Evolutionary conservation across 2,888 invertebrate genomes (phyloP).

Genomic region (Lymantria monacha): DNA sequence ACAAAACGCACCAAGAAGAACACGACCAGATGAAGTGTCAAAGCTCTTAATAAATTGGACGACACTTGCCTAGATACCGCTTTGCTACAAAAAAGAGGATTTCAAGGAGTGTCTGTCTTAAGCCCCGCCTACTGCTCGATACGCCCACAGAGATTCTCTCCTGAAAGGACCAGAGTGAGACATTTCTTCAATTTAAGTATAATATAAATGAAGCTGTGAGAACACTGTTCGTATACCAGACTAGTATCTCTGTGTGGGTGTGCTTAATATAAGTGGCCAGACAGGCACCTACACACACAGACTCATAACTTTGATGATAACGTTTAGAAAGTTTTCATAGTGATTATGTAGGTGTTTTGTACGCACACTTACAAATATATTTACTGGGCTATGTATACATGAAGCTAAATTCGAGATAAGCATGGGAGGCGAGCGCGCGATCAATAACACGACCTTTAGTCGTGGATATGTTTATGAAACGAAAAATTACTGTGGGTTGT

Average conservation of each 20-base stretch:
- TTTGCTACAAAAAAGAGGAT: conserved; percentile 76
- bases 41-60: conserved; percentile 59
- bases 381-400: conserved; percentile 19
- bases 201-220: conserved; percentile 53
- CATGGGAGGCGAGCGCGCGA: conserved; percentile 28
- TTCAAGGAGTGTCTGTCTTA: conserved; percentile 76
- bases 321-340: conserved; percentile 18
- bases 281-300: conserved; percentile 10
- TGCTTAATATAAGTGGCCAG: conserved; percentile 11
- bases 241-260: conserved; percentile 23
- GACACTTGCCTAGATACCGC: conserved; percentile 67
- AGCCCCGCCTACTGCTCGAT: conserved; percentile 65
- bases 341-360: conserved; percentile 11
- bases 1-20: conserved; percentile 17
- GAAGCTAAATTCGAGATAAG: conserved; percentile 28
- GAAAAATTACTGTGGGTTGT: background rate
- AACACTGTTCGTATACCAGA: conserved; percentile 25
- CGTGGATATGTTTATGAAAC: conserved; percentile 6
- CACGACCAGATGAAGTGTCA: conserved; percentile 39
- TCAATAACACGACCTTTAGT: conserved; percentile 33
- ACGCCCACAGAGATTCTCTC: conserved; percentile 71
- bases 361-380: conserved; percentile 22
- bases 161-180: conserved; percentile 58
- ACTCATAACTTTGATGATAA: conserved; percentile 6
- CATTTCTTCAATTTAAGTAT: conserved; percentile 65